Evolutionary conservation across 2,888 invertebrate genomes (phyloP), one percentile per base, ranked within the genome.

Genomic region (Sinelater perroti): DNA sequence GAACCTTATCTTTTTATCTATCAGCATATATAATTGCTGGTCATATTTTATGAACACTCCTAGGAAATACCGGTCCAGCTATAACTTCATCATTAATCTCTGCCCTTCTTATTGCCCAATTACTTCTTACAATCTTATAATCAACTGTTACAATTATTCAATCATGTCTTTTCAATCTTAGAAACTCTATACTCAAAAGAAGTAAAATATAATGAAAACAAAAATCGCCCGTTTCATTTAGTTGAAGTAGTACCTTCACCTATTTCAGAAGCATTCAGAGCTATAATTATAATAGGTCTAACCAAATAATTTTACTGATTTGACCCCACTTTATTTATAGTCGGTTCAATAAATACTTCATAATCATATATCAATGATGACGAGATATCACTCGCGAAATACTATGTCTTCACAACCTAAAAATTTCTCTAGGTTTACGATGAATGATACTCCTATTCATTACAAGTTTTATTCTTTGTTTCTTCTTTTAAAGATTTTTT

Each of bases 1-100:
- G 83, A 74, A 89, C 89, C 2, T 76, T 89, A 80, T 84, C 86
- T 0, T 83, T 90, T 56, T 88, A 88, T 63, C 71, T 89, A 80
- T 83, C 86, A 3, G 89, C 89, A n/a, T 89, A 89, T 81, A 88
- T 89, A 85, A 87, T 88, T 81, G 87, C 89, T 1, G 88, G 88
- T 0, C 87, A 89, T 74, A 72, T 89, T 76, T 65, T 89, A 72
- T 75, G 89, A 81, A 86, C 85, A 1, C 65, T 89, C 67, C 69
- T 87, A 70, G 82, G 83, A 56, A 79, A 80, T 63, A 80, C 78
- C 1, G 80, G 76, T 14, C 49, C 68, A 11, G 40, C 7, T 33
- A 20, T 70, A 66, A 53, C 63, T 18, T 50, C 68, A 40, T 52
- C 70, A 38, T 52, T 70, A 45, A 42, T 75, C 38, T 67, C 65